These are phyloP conservation scores for Mustela lutreola DNA, from an alignment of 2,113 vertebrate genomes.

Conservation along the genomic window DNA sequence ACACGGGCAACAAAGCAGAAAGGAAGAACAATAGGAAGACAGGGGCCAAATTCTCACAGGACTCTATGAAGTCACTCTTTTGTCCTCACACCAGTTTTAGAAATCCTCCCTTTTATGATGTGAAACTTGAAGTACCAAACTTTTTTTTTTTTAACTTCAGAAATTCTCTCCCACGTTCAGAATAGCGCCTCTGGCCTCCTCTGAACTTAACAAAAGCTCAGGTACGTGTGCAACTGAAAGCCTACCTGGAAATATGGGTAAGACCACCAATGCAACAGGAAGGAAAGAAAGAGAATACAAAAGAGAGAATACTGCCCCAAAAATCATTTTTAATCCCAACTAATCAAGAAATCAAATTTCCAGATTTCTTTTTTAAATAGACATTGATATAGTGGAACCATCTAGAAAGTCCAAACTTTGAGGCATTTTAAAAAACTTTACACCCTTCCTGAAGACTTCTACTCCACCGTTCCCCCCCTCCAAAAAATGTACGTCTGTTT, in stretches of 20 bases:
- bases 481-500: too few relatives aligned
- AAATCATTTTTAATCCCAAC: not conserved
- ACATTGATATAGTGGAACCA: not conserved
- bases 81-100: not conserved
- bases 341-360: not conserved
- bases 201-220: not conserved
- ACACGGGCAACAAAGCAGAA: rapidly evolving
- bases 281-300: not conserved
- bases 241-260: not conserved
- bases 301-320: not conserved
- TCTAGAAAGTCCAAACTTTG: not conserved
- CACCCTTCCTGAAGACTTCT: not conserved
- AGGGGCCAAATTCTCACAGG: not conserved
- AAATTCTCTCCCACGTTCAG: not conserved
- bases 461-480: not conserved
- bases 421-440: not conserved
- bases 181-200: not conserved
- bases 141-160: not conserved
- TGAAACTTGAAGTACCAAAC: not conserved
- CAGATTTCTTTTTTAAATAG: not conserved
- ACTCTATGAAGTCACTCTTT: not conserved
- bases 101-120: not conserved
- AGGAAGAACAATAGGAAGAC: rapidly evolving
- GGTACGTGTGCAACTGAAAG: not conserved
- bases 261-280: rapidly evolving